Evolutionary conservation across 92 coral and sea anemone genomes (phyloP).

Genomic region (Meandrina meandrites): DNA sequence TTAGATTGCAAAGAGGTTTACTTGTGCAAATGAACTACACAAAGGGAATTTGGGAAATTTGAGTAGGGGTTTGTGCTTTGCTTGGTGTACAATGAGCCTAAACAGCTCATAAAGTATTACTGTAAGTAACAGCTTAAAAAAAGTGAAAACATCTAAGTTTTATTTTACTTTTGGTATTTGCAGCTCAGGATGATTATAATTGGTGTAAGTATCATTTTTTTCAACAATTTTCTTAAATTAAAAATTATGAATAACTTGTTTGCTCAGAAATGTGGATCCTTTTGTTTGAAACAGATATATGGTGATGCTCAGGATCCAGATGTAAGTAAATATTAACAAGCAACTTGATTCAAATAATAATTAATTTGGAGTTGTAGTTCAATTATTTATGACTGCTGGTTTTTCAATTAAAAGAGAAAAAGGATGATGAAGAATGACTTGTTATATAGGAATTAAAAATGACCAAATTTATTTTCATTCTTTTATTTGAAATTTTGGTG

Average conservation of each 20-base stretch:
- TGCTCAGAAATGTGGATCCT: neutral
- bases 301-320: conserved; percentile 87
- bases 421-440: no score
- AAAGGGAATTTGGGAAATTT: no score
- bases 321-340: conserved; percentile 52
- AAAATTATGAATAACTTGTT: neutral
- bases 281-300: conserved; percentile 72
- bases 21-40: no score
- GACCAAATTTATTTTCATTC: no score
- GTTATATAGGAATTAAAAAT: no score
- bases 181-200: conserved; percentile 88
- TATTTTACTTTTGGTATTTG: conserved; percentile 19
- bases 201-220: conserved; percentile 68
- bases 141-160: neutral
- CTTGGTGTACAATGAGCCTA: no score
- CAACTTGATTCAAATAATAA: neutral
- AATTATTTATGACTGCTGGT: neutral
- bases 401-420: neutral
- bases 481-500: no score
- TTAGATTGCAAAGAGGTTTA: no score
- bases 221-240: neutral
- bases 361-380: neutral
- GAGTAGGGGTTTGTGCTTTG: no score
- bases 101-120: no score
- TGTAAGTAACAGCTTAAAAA: neutral